phyloP scores from a whole-genome alignment of 2,113 vertebrate species.

The Megaceryle maxima region DNA sequence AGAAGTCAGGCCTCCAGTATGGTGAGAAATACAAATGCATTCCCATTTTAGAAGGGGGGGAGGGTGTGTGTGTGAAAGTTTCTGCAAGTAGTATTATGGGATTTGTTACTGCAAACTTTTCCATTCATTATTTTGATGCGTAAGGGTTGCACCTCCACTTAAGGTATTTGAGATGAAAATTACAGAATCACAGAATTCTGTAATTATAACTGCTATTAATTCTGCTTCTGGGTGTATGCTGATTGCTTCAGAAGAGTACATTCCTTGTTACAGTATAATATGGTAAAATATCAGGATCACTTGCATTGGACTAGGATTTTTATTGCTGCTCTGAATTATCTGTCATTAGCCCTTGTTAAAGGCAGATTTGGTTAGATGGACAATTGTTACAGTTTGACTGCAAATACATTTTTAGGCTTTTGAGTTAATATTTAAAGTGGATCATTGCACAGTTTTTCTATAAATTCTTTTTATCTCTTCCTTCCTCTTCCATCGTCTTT shows the following conservation, averaged over 20 bases:
- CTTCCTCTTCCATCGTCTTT: conserved; percentile 25
- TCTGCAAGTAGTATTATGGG: background rate
- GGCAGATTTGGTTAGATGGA: background rate
- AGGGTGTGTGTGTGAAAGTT: background rate
- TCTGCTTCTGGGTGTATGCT: background rate
- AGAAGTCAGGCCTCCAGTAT: background rate
- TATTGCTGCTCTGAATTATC: conserved; percentile 12
- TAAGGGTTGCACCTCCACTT: background rate
- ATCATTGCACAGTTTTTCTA: background rate
- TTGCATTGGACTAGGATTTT: background rate
- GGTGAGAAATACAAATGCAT: background rate
- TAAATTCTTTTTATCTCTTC: conserved; percentile 33
- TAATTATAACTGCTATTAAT: background rate
- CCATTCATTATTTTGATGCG: rapidly evolving
- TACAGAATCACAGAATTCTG: no score
- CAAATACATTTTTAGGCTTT: background rate
- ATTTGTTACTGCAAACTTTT: background rate
- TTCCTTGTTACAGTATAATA: background rate
- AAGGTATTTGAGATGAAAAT: background rate
- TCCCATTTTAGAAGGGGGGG: background rate
- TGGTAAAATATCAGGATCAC: background rate
- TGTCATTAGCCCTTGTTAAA: background rate
- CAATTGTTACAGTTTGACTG: background rate
- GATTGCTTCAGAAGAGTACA: background rate
- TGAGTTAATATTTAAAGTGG: background rate